Percentiles rank a stretch among this genome's conserved stretches.
These are phyloP conservation scores for Mythimna pallens DNA, from an alignment of 2,888 invertebrate genomes.

Conservation along the genomic window DNA sequence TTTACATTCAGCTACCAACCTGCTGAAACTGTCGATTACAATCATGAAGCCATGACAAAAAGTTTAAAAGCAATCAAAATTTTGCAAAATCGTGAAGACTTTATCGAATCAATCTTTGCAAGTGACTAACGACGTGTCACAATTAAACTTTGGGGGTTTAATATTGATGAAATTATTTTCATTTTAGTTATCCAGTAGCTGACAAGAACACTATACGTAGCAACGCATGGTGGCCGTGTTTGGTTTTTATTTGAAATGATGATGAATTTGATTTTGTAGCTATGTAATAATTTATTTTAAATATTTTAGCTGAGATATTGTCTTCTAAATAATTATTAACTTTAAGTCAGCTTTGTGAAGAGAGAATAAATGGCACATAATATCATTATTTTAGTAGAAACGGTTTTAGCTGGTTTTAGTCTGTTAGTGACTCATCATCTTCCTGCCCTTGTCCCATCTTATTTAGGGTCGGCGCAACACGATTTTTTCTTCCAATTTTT, in stretches of 20 bases:
- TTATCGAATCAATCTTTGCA: neutral
- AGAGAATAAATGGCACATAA: no score
- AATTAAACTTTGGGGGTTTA: neutral
- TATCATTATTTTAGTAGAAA: neutral
- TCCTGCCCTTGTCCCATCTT: no score
- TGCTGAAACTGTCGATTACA: conserved; percentile 8
- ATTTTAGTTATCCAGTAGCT: neutral
- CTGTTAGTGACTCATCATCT: neutral
- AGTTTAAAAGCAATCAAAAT: conserved; percentile 1
- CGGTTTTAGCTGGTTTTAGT: neutral
- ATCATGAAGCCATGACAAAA: neutral
- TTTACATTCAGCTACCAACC: neutral
- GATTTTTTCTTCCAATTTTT: no score
- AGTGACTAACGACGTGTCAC: neutral
- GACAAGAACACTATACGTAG: no score
- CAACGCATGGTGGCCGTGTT: no score
- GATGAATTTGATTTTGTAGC: no score
- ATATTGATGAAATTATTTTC: neutral
- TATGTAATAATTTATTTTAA: no score
- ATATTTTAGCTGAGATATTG: no score
- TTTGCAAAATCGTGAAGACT: neutral
- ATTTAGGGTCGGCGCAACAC: no score
- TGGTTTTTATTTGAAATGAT: no score
- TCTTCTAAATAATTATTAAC: no score
- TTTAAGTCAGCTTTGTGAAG: no score